phyloP scores from a whole-genome alignment of 2,797 vertebrate genomes.

The Rallus crepitans region DNA sequence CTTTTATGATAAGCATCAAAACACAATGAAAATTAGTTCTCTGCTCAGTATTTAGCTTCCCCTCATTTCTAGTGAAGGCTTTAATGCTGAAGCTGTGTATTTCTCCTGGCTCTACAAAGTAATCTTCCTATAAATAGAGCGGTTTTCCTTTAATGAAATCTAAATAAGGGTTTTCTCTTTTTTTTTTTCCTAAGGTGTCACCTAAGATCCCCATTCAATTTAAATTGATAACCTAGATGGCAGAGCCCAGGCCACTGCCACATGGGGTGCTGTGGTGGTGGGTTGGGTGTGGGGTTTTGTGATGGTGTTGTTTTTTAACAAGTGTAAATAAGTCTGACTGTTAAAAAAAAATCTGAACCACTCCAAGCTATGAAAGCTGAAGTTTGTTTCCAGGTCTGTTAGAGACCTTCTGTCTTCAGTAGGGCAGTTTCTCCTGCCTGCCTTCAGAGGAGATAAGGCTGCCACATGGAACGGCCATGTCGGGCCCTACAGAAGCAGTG shows the following conservation, averaged over 20 bases:
- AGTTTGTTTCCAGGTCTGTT: not conserved
- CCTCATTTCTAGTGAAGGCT: not conserved
- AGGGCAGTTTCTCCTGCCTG: not conserved
- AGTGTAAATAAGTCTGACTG: too few species aligned
- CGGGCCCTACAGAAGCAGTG: not conserved
- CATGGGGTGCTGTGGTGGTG: not conserved
- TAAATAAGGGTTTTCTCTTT: not conserved
- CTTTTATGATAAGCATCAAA: not conserved
- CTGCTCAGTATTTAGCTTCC: not conserved
- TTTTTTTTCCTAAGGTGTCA: not conserved
- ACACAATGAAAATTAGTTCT: not conserved
- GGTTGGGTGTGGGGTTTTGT: not conserved
- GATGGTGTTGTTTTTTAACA: too few species aligned
- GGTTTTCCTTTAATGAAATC: not conserved
- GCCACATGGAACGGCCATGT: rapidly evolving
- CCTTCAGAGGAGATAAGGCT: not conserved
- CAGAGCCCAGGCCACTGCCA: not conserved
- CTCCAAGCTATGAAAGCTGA: not conserved
- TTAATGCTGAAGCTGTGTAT: not conserved
- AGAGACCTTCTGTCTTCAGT: not conserved
- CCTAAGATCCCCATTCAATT: not conserved
- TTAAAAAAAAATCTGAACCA: not conserved
- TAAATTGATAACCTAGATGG: not conserved
- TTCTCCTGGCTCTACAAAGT: not conserved
- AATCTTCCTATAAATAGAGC: not conserved